phyloP scores from a whole-genome alignment of 2,113 vertebrate species.

The Gadus chalcogrammus region DNA sequence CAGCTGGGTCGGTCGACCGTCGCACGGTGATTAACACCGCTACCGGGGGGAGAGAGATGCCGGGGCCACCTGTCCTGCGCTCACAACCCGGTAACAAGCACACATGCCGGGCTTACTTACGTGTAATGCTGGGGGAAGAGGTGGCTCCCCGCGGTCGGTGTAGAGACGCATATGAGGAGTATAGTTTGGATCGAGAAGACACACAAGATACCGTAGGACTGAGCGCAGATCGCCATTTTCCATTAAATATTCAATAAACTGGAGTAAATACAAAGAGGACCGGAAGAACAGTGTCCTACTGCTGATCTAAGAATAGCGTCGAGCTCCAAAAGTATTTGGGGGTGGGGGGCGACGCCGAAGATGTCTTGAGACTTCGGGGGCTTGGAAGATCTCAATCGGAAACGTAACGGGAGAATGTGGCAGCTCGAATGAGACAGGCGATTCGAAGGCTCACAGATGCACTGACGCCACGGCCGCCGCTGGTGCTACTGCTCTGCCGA shows the following conservation, averaged over 20 bases:
- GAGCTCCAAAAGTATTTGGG: slow-evolving; percentile 37
- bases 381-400: slow-evolving; percentile 39
- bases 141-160: slow-evolving; percentile 79
- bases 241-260: slow-evolving; percentile 84
- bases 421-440: slow-evolving; percentile 31
- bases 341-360: background rate
- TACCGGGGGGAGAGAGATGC: no score
- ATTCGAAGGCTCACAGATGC: no score
- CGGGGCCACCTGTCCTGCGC: slow-evolving; percentile 63
- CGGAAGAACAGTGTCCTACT: slow-evolving; percentile 50
- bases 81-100: slow-evolving; percentile 19
- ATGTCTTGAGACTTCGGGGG: background rate
- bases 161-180: slow-evolving; percentile 77
- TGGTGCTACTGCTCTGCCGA: slow-evolving; percentile 48
- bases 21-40: slow-evolving; percentile 32
- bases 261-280: slow-evolving; percentile 56
- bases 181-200: slow-evolving; percentile 75
- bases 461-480: slow-evolving; percentile 47
- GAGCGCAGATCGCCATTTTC: slow-evolving; percentile 90
- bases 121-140: slow-evolving; percentile 93
- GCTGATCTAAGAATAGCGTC: slow-evolving; percentile 58
- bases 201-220: slow-evolving; percentile 79
- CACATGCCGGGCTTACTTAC: slow-evolving; percentile 76
- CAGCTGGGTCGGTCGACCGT: slow-evolving; percentile 22
- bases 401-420: slow-evolving; percentile 40